Conservation (phyloP, 2,888 invertebrate genomes). For the Vanessa cardui region DNA sequence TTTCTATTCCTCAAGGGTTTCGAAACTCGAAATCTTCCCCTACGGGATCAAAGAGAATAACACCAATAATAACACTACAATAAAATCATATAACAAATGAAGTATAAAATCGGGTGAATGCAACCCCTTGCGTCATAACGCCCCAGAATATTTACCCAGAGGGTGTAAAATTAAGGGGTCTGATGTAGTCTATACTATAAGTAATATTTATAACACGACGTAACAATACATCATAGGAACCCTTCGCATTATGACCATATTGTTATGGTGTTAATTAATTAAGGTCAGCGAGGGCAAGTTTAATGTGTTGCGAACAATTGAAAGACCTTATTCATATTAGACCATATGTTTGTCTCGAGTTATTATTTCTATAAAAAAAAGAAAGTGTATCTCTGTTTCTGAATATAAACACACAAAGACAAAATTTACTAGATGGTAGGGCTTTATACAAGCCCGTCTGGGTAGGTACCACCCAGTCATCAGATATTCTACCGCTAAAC, state of each 20-base stretch:
- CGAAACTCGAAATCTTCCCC: background rate
- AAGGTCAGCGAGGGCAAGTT: slow-evolving; percentile 32
- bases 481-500: too few relatives aligned
- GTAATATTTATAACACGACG: slow-evolving; percentile 19
- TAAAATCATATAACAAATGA: slow-evolving; percentile 26
- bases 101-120: slow-evolving; percentile 16
- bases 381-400: too few relatives aligned
- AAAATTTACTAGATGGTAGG: too few relatives aligned
- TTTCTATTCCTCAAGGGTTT: background rate
- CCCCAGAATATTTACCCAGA: slow-evolving; percentile 24
- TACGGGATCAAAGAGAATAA: background rate
- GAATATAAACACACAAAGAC: too few relatives aligned
- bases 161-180: slow-evolving; percentile 31
- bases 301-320: background rate
- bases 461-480: too few relatives aligned
- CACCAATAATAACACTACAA: slow-evolving; percentile 20
- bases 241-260: slow-evolving; percentile 27
- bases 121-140: slow-evolving; percentile 22
- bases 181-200: slow-evolving; percentile 20
- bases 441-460: too few relatives aligned
- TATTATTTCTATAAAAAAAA: too few relatives aligned
- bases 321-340: background rate
- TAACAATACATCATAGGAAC: slow-evolving; percentile 32
- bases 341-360: slow-evolving; percentile 14
- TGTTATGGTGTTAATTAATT: slow-evolving; percentile 39